Evolutionary conservation across 2,888 invertebrate species (phyloP).

Genomic region (Cyclophora punctaria): DNA sequence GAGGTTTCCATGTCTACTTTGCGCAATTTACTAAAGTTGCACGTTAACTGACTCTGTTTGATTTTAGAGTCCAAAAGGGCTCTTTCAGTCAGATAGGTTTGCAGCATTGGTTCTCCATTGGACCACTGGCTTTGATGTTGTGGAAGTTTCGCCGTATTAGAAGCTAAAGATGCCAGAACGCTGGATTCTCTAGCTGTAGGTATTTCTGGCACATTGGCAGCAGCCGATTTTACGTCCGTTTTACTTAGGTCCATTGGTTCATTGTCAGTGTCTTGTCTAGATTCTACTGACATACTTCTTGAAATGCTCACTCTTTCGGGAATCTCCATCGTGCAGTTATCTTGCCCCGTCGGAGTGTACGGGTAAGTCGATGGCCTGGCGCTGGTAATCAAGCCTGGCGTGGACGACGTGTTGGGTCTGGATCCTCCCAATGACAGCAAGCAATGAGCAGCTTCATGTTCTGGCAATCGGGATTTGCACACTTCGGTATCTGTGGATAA

Average conservation of each 20-base stretch:
- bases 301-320: conserved; percentile 41
- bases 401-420: conserved; percentile 65
- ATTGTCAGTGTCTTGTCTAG: conserved; percentile 62
- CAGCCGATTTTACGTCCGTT: conserved; percentile 47
- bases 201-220: conserved; percentile 63
- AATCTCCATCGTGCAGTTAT: conserved; percentile 36
- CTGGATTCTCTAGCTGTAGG: conserved; percentile 78
- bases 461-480: conserved; percentile 81
- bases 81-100: conserved; percentile 82
- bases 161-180: conserved; percentile 77
- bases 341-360: conserved; percentile 66
- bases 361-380: conserved; percentile 81
- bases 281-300: conserved; percentile 39
- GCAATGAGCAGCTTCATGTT: conserved; percentile 91
- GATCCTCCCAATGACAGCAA: conserved; percentile 82
- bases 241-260: conserved; percentile 71
- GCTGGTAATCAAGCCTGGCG: conserved; percentile 75
- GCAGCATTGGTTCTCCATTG: conserved; percentile 79
- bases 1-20: conserved; percentile 52
- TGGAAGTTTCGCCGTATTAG: conserved; percentile 77
- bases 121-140: conserved; percentile 73
- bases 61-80: conserved; percentile 81
- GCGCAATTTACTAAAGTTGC: conserved; percentile 48
- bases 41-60: conserved; percentile 78
- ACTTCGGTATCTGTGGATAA: conserved; percentile 76